Evolutionary conservation across 2,888 invertebrate species (phyloP).

Genomic region (Cryptocheilus praepositus): DNA sequence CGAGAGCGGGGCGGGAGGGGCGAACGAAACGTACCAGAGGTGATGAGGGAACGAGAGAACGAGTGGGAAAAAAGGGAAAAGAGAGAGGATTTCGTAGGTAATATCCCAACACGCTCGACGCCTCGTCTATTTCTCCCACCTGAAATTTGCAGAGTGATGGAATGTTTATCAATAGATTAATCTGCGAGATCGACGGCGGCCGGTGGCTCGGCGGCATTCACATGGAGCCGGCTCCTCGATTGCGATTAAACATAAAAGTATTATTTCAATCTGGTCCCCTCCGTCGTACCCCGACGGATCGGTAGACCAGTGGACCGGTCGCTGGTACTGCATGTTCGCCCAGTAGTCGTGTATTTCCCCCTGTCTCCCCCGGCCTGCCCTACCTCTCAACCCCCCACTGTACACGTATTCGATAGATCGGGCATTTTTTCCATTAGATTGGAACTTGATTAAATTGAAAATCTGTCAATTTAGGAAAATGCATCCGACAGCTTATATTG

Average conservation of each 20-base stretch:
- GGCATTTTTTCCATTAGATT: constrained; percentile 74
- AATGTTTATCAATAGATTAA: constrained; percentile 71
- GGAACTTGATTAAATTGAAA: constrained; percentile 74
- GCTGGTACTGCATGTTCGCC: neutral
- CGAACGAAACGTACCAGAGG: neutral
- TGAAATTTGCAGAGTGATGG: constrained; percentile 62
- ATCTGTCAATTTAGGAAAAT: constrained; percentile 74
- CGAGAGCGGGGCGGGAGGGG: constrained; percentile 16
- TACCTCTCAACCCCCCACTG: constrained; percentile 30
- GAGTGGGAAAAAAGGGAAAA: constrained; percentile 36
- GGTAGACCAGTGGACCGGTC: constrained; percentile 28
- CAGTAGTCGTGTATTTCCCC: neutral
- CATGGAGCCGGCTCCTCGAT: constrained; percentile 61
- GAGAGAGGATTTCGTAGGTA: constrained; percentile 42
- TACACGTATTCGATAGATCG: constrained; percentile 65
- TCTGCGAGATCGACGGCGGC: constrained; percentile 65
- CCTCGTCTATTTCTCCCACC: constrained; percentile 51
- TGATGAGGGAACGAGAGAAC: neutral
- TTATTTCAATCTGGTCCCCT: constrained; percentile 66
- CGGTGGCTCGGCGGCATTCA: constrained; percentile 43
- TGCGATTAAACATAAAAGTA: constrained; percentile 70
- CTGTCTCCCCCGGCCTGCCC: constrained; percentile 19
- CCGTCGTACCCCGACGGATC: constrained; percentile 35
- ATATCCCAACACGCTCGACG: constrained; percentile 53
- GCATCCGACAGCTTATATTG: constrained; percentile 73